Percentiles rank a stretch among this genome's conserved stretches.
These are phyloP conservation scores for Noctilio leporinus DNA, from an alignment of 2,113 vertebrate species.

Conservation along the genomic window DNA sequence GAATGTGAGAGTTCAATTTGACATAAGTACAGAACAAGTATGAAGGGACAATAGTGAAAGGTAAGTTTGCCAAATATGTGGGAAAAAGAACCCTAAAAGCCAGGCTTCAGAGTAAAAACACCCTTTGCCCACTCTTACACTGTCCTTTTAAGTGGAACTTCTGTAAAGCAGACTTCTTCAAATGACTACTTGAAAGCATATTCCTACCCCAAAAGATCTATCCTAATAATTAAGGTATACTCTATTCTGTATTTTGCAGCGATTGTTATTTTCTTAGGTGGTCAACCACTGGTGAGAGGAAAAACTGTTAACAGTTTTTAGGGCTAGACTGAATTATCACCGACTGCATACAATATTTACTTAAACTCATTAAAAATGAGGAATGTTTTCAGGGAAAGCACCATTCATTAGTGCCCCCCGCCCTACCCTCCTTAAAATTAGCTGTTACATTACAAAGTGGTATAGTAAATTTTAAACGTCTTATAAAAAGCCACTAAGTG, in stretches of 20 bases:
- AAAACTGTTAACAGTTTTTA: not conserved
- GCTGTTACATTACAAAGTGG: not conserved
- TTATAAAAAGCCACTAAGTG: not conserved
- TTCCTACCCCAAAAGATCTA: not conserved
- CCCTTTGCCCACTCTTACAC: not conserved
- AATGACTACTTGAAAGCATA: not conserved
- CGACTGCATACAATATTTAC: not conserved
- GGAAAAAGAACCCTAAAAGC: not conserved
- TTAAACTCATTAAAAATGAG: not conserved
- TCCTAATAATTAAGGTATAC: not conserved
- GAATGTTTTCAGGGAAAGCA: not conserved
- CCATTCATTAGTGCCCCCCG: not conserved
- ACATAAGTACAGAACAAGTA: not conserved
- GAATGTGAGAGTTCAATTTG: not conserved
- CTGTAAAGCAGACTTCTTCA: not conserved
- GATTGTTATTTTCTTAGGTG: not conserved
- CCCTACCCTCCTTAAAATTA: not conserved
- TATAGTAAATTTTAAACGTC: not conserved
- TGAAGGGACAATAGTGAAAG: not conserved
- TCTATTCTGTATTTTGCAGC: not conserved
- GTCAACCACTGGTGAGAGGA: not conserved
- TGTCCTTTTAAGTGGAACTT: not conserved
- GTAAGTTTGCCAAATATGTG: not conserved
- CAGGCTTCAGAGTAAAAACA: not conserved
- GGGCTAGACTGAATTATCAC: not conserved